Percentiles rank a stretch among this genome's conserved stretches.
phyloP scores from a whole-genome alignment of 1,140 invertebrate genomes.

The Calliopsis andreniformis region DNA sequence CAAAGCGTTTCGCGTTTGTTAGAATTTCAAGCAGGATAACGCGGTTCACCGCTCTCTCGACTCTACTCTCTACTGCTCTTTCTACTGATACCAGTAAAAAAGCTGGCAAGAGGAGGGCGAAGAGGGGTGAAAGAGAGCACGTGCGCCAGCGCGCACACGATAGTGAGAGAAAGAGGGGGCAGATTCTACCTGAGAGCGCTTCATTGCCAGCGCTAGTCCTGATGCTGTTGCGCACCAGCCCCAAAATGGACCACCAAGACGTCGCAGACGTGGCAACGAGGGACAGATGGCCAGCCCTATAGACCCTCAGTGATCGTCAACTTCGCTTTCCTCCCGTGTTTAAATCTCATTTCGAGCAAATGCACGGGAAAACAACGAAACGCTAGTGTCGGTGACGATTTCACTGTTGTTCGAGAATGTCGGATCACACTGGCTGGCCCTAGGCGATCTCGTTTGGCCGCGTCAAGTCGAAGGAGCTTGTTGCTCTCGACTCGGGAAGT shows the following conservation, averaged over 20 bases:
- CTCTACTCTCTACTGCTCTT: not conserved
- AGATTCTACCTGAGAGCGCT: constrained; percentile 49
- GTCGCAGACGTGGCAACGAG: constrained; percentile 56
- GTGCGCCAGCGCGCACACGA: constrained; percentile 28
- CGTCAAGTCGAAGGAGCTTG: too few relatives aligned
- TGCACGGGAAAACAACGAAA: not conserved
- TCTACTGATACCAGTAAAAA: constrained; percentile 34
- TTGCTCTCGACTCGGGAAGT: too few relatives aligned
- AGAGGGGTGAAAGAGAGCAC: constrained; percentile 39
- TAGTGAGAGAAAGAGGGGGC: constrained; percentile 18
- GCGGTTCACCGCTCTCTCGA: not conserved
- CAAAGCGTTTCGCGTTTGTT: not conserved
- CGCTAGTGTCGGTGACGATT: not conserved
- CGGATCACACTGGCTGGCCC: not conserved
- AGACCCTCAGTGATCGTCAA: constrained; percentile 48
- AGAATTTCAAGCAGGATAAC: constrained; percentile 15
- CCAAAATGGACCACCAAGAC: constrained; percentile 58
- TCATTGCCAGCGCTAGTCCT: constrained; percentile 49
- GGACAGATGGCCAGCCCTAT: constrained; percentile 56
- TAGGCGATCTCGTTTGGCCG: not conserved
- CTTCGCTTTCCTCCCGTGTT: constrained; percentile 31
- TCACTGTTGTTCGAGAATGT: not conserved
- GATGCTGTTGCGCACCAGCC: constrained; percentile 50
- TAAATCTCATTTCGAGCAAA: constrained; percentile 9
- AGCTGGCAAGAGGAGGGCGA: constrained; percentile 1